Conservation (phyloP, 2,888 invertebrate species). For the Dasypogon diadema region DNA sequence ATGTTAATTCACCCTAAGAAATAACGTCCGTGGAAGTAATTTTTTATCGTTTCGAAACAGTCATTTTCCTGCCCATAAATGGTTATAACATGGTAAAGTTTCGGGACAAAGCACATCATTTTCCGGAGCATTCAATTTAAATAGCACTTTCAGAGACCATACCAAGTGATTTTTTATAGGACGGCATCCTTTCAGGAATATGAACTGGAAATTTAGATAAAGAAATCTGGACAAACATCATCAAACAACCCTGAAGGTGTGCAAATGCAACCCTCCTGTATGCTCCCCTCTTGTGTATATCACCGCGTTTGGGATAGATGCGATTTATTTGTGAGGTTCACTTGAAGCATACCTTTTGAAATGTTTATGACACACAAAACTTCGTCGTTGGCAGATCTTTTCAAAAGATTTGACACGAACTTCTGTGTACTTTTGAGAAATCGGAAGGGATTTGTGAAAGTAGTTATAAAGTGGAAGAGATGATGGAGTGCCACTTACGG, state of each 20-base stretch:
- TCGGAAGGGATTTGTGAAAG: slow-evolving; percentile 32
- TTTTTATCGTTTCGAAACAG: slow-evolving; percentile 27
- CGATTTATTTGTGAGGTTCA: slow-evolving; percentile 32
- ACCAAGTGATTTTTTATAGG: neutral
- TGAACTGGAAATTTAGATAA: slow-evolving; percentile 40
- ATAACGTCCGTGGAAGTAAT: slow-evolving; percentile 17
- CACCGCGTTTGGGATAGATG: neutral
- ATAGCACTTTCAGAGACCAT: slow-evolving; percentile 1
- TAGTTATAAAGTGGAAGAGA: slow-evolving; percentile 23
- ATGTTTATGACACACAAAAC: slow-evolving; percentile 37
- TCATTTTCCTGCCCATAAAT: slow-evolving; percentile 4
- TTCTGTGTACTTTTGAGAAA: slow-evolving; percentile 37
- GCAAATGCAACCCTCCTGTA: slow-evolving; percentile 3
- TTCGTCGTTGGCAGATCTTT: slow-evolving; percentile 24
- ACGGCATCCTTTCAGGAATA: slow-evolving; percentile 6
- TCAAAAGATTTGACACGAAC: slow-evolving; percentile 43
- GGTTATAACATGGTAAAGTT: neutral
- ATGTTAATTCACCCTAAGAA: neutral
- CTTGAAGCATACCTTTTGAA: slow-evolving; percentile 5
- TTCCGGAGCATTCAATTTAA: neutral
- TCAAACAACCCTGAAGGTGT: neutral
- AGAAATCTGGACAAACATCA: slow-evolving; percentile 40
- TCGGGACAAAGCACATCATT: neutral
- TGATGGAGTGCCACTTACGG: slow-evolving; percentile 31
- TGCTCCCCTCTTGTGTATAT: slow-evolving; percentile 4